Base-by-base conservation (phyloP, 2,797 vertebrate species). In the Pitangus sulphuratus region DNA sequence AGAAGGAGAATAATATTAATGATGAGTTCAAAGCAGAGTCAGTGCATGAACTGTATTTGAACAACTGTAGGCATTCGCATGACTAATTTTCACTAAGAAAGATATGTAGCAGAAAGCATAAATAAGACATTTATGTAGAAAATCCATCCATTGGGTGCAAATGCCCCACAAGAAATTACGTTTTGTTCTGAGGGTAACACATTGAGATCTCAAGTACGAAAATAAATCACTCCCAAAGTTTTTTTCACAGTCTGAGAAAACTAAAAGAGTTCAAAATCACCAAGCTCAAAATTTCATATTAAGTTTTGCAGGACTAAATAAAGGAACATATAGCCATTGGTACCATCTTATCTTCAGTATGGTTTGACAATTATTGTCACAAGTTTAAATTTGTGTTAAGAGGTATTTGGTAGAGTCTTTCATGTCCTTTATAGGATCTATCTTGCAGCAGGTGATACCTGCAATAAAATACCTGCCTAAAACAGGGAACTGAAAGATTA, bases 181-280 rank as follows among this genome's bases (percentile, higher is more conserved):
- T 85, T 80, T 83, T 83, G 53, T 86, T 80, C 64, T 88, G 25
- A 80, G 30, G 8, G 40, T 79, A 79, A 54, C 15, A 72, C 24
- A 31, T 1, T 45, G 37, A 71, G 35, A 79, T 80, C 17, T 83
- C 37, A 76, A 54, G 19, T 56, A 15, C 40, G 33, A 90, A 79
- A 90, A 71, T 22, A 71, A 83, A 61, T 48, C 0, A 2, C 60
- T 53, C 48, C 37, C 6, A 44, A 85, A 64, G 17, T 44, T 72
- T 20, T 35, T 35, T 79, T 39, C 45, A 30, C 5, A 31, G 14
- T 68, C 33, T 60, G 50, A 85, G 4, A 88, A 92, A 82, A 42
- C 9, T 28, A 44, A 35, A 30, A 51, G 13, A 61, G 9, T 15
- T 33, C 22, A 44, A 79, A 85, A 39, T 5, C 8, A 40, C 12